Percentiles rank a stretch among this genome's conserved stretches.
phyloP scores from a whole-genome alignment of 2,797 vertebrate species.

The Spatula versicolor region DNA sequence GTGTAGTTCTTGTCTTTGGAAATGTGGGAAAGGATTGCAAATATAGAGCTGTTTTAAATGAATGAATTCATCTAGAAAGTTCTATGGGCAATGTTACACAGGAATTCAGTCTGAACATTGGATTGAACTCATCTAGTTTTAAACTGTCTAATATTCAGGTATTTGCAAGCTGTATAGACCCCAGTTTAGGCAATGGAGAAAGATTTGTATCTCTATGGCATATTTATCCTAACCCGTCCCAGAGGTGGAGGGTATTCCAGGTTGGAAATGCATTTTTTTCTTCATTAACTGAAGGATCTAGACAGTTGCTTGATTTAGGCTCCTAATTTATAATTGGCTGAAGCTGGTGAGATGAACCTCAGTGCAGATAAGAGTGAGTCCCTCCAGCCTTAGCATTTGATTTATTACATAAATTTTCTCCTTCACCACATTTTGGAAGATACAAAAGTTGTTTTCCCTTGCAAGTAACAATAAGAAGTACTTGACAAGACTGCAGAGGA shows the following conservation, averaged over 20 bases:
- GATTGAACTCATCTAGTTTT: background rate
- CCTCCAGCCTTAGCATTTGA: background rate
- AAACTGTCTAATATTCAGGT: background rate
- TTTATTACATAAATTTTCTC: background rate
- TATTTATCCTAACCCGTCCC: background rate
- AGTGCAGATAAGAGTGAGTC: background rate
- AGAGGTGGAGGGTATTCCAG: background rate
- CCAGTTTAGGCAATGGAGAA: background rate
- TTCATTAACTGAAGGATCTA: background rate
- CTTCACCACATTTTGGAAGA: background rate
- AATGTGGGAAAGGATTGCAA: background rate
- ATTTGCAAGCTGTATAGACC: background rate
- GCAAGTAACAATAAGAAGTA: conserved; percentile 5
- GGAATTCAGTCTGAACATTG: background rate
- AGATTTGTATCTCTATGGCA: background rate
- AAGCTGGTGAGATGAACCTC: background rate
- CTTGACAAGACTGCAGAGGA: conserved; percentile 17
- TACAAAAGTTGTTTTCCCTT: background rate
- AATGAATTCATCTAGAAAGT: background rate
- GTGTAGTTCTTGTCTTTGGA: background rate
- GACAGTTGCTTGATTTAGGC: background rate
- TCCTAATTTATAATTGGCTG: background rate
- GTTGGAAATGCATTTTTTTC: background rate
- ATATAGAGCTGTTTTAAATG: background rate
- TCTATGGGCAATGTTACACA: background rate